Base-by-base conservation (phyloP, 2,113 vertebrate species). In the Amphiprion ocellaris region DNA sequence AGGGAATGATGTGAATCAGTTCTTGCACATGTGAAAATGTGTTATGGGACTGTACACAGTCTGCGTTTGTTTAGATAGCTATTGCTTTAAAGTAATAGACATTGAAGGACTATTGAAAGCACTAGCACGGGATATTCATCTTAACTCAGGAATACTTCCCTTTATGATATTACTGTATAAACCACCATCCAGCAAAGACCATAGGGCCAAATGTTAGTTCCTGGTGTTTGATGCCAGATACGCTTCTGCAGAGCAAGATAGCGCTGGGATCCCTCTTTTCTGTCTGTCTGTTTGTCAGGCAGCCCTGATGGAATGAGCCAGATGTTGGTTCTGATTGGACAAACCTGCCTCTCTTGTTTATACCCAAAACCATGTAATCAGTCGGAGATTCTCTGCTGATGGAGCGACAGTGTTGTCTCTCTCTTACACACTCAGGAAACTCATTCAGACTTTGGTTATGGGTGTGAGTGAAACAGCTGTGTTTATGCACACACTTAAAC, bases 281-380 rank as follows among this genome's bases (percentile, higher is more conserved):
- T 39, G 26, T 23, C 67, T 30, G 12, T 73, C 37, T 69, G n/a
- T 81, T 82, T 67, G 66, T 80, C 54, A 82, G 80, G 67, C 62
- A 39, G 78, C 52, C n/a, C 46, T 60, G 69, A 67, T 55, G 81
- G 79, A 90, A 86, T 73, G 62, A 83, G 80, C 73, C 92, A 90
- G 88, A 91, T 93, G 90, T 89, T 83, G 55, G 7, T 54, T 88
- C 79, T 90, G 88, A 92, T 93, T 91, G 85, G 81, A 86, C 77
- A 74, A 81, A 86, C 84, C 76, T 77, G 63, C 78, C 71, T 85
- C 74, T 74, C 80, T 85, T 87, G 74, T 91, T 90, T 86, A 69
- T 76, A 88, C 72, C 77, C 83, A 82, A 86, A 85, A 76, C 65
- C 77, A 54, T 71, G 68, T 78, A 90, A 89, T 91, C 86, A 89